phyloP scores from a whole-genome alignment of 2,888 invertebrate genomes.

The Bibio marci region DNA sequence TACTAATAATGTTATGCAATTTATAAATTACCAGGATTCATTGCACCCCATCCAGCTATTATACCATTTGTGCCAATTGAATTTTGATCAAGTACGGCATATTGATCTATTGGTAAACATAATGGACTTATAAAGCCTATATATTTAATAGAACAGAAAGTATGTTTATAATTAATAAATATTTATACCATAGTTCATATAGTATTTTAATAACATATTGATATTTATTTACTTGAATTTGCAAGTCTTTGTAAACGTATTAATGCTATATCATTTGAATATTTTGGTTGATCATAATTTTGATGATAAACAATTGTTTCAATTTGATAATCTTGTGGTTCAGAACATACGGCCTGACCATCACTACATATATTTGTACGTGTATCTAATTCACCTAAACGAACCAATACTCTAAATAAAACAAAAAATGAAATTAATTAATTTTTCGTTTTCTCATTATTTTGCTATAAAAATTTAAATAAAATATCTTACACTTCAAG shows the following conservation, averaged over 20 bases:
- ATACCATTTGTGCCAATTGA: slow-evolving; percentile 34
- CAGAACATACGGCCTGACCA: slow-evolving; percentile 30
- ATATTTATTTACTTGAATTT: slow-evolving; percentile 13
- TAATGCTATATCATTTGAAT: slow-evolving; percentile 41
- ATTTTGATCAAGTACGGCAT: slow-evolving; percentile 17
- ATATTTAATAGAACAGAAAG: slow-evolving; percentile 4
- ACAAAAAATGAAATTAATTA: neutral
- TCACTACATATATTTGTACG: slow-evolving; percentile 23
- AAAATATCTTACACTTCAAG: slow-evolving; percentile 23
- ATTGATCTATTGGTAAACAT: slow-evolving; percentile 31
- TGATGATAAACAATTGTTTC: slow-evolving; percentile 34
- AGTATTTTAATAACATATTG: neutral
- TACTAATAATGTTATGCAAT: too few relatives aligned
- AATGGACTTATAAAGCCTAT: slow-evolving; percentile 28
- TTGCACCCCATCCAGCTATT: slow-evolving; percentile 62
- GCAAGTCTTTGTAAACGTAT: slow-evolving; percentile 29
- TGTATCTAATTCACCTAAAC: slow-evolving; percentile 44
- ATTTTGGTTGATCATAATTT: slow-evolving; percentile 29
- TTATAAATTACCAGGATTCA: slow-evolving; percentile 35
- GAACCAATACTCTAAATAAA: slow-evolving; percentile 33
- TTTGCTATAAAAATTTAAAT: too few relatives aligned
- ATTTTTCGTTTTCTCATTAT: neutral
- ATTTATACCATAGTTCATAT: neutral
- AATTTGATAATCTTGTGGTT: slow-evolving; percentile 35
- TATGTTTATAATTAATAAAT: neutral